Base-by-base conservation (phyloP, 2,888 invertebrate species). In the Drosophila glabriapex region DNA sequence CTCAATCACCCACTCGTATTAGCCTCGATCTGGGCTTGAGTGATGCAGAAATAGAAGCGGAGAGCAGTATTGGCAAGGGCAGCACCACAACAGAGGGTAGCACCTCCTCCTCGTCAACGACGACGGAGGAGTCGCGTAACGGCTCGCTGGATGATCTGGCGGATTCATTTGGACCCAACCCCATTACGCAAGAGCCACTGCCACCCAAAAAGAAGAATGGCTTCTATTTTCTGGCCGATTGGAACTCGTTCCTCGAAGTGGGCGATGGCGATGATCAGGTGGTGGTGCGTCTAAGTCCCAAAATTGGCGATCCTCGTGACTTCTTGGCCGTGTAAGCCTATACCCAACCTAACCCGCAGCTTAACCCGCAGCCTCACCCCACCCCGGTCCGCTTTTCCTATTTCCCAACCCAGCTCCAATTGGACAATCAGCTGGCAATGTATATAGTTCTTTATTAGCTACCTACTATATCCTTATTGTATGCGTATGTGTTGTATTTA, bases 241-340 rank as follows among this genome's bases (percentile, higher is more conserved):
- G 97, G 97, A 97, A 97, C 90, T 95, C 96, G 63, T 97, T 97
- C 90, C 94, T 97, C 25, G 97, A 97, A 93, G 97, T 97, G 5
- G 97, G 97, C 16, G 95, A 95, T 80, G 96, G 96, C 29, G 96
- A 95, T 46, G 95, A 95, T 76, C 95, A 96, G 93, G 96, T 97
- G 0, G 96, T 97, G 85, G 95, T 97, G 82, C 95, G 96, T 86
- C 96, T 97, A 84, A 95, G 96, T 81, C 97, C 97, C 0, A 97
- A 96, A 94, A 95, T 96, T 50, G 97, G 97, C 1, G 97, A 97
- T 93, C 96, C 96, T 29, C 95, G 96, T 79, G 95, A 96, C 93
- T 97, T 97, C 92, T 93, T 96, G 80, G 95, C 96, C 37, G 95
- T 97, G 6, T 95, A 94, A 70, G 95, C 25, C 2, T 3, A 5